These are phyloP conservation scores for Trypoxylus dichotomus DNA, from an alignment of 1,140 invertebrate genomes.

Conservation along the genomic window DNA sequence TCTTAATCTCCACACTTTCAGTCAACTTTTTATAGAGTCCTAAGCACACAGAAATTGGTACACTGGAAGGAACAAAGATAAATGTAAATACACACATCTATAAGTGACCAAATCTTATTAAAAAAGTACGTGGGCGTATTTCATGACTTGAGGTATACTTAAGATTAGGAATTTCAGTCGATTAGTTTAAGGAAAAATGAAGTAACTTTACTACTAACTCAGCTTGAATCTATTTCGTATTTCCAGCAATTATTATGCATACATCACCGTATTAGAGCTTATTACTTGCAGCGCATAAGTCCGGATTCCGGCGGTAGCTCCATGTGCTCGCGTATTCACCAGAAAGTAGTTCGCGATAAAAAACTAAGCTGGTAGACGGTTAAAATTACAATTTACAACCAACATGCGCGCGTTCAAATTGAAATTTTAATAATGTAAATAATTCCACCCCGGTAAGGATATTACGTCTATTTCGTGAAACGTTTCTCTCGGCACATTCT, in stretches of 20 bases:
- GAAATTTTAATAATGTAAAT: constrained; percentile 45
- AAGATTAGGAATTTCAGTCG: too few species aligned
- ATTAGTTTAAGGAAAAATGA: too few species aligned
- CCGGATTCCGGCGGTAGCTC: not conserved
- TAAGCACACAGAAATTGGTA: too few species aligned
- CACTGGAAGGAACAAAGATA: too few species aligned
- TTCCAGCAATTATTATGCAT: not conserved
- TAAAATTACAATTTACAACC: constrained; percentile 36
- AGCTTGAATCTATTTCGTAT: constrained; percentile 23
- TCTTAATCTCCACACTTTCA: too few species aligned
- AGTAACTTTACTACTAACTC: too few species aligned
- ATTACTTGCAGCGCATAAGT: constrained; percentile 9
- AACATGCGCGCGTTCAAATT: constrained; percentile 38
- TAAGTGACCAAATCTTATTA: too few species aligned
- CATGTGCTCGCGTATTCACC: not conserved
- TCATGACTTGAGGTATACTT: too few species aligned
- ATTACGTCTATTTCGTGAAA: constrained; percentile 44
- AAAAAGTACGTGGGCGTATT: too few species aligned
- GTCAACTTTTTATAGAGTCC: too few species aligned
- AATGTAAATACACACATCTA: too few species aligned
- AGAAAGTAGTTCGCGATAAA: constrained; percentile 28
- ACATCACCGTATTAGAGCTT: constrained; percentile 25
- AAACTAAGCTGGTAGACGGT: constrained; percentile 32
- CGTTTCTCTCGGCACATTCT: constrained; percentile 39
- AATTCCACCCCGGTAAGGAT: constrained; percentile 42